These are phyloP conservation scores for Nanorana parkeri DNA, from an alignment of 2,113 vertebrate species.

Conservation along the genomic window DNA sequence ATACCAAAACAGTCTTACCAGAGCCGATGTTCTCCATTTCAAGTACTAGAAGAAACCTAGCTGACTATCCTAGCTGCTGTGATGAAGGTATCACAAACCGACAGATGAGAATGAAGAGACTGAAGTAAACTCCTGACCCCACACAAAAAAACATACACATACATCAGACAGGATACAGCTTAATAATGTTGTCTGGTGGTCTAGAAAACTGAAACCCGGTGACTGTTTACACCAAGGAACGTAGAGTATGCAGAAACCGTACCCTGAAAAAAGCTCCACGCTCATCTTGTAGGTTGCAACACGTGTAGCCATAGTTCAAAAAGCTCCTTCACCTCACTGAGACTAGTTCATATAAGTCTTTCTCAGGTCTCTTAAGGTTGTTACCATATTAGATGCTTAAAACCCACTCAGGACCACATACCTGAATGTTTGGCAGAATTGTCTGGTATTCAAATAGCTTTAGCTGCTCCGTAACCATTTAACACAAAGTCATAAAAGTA, in stretches of 20 bases:
- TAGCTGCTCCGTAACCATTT: conserved; percentile 23
- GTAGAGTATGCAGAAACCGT: conserved; percentile 17
- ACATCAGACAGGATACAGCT: neutral
- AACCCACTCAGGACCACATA: conserved; percentile 30
- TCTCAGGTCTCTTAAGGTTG: neutral
- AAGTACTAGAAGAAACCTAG: conserved; percentile 7
- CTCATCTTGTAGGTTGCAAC: conserved; percentile 7
- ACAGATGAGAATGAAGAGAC: neutral
- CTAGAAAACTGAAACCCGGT: neutral
- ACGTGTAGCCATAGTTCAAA: conserved; percentile 17
- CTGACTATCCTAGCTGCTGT: neutral
- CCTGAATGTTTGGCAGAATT: conserved; percentile 1
- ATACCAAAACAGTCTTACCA: neutral
- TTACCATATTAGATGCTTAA: neutral
- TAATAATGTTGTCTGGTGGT: neutral
- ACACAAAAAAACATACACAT: neutral
- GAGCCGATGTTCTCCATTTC: neutral
- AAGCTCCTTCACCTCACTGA: neutral
- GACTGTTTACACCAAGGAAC: conserved; percentile 10
- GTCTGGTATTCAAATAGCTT: neutral
- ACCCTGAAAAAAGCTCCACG: conserved; percentile 27
- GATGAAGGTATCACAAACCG: neutral
- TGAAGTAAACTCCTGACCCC: conserved; percentile 8
- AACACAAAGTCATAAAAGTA: neutral
- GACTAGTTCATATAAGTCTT: conserved; percentile 12